A percentile compares a stretch with the other conserved stretches of the same genome.
Evolutionary conservation across 2,797 vertebrate genomes (phyloP).

Genomic region (Triplophysa bombifrons): DNA sequence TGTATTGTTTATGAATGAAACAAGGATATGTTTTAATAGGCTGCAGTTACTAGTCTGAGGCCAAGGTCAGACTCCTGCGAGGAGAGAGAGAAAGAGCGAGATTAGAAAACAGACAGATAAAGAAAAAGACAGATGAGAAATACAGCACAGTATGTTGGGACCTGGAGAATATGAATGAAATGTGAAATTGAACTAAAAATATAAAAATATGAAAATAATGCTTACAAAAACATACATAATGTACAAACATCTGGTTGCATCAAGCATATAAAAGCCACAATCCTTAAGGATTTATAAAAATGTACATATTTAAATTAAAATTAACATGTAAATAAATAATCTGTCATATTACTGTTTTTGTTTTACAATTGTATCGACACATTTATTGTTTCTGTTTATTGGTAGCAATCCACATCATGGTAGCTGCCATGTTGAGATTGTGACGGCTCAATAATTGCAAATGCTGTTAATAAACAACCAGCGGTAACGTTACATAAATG

Average conservation of each 20-base stretch:
- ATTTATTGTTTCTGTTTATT: background rate
- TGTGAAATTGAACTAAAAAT: too few relatives aligned
- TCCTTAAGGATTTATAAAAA: too few relatives aligned
- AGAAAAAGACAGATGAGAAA: slow-evolving; percentile 12
- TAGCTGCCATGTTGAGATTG: too few relatives aligned
- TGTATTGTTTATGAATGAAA: slow-evolving; percentile 59
- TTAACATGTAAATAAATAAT: too few relatives aligned
- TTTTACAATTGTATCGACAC: too few relatives aligned
- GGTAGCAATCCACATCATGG: background rate
- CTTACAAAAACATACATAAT: too few relatives aligned
- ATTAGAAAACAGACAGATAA: background rate
- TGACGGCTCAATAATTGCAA: too few relatives aligned
- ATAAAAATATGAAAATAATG: too few relatives aligned
- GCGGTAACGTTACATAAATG: background rate
- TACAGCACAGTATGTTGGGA: background rate
- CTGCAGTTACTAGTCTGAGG: slow-evolving; percentile 49
- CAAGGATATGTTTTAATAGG: slow-evolving; percentile 59
- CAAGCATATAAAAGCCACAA: too few relatives aligned
- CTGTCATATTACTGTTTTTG: too few relatives aligned
- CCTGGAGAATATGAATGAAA: background rate
- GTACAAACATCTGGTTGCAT: too few relatives aligned
- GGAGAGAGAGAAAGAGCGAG: background rate
- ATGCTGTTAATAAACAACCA: background rate
- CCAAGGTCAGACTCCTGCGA: slow-evolving; percentile 36
- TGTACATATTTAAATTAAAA: too few relatives aligned